phyloP scores from a whole-genome alignment of 2,888 invertebrate species.

The Uropetala carovei region DNA sequence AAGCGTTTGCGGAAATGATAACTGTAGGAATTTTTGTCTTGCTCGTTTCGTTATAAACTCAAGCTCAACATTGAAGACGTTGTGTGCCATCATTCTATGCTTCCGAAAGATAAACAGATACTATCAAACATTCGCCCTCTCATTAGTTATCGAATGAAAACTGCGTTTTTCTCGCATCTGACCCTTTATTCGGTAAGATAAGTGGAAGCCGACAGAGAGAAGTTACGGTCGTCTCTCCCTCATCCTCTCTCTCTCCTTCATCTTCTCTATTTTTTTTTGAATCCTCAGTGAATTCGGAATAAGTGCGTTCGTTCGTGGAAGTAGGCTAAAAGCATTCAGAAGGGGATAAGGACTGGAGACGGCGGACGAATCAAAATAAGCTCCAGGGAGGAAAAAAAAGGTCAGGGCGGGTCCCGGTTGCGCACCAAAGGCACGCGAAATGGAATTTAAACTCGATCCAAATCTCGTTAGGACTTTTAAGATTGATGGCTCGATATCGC shows the following conservation, averaged over 20 bases:
- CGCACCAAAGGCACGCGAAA: neutral
- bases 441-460: neutral
- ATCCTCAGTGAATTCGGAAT: neutral
- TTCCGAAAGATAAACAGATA: too few species aligned
- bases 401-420: neutral
- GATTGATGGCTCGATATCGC: neutral
- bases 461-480: neutral
- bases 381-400: neutral
- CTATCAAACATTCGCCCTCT: too few species aligned
- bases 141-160: too few species aligned
- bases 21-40: too few species aligned
- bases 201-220: too few species aligned
- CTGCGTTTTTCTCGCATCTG: too few species aligned
- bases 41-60: too few species aligned
- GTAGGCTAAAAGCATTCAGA: slow-evolving; percentile 3
- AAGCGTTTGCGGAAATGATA: too few species aligned
- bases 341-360: neutral
- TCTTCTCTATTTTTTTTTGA: neutral
- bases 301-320: neutral
- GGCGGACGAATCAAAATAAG: neutral
- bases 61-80: too few species aligned
- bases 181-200: too few species aligned
- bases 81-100: too few species aligned
- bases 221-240: too few species aligned
- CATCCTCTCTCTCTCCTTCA: neutral